phyloP scores from a whole-genome alignment of 1,140 invertebrate species.

The Brachystomella parvula region DNA sequence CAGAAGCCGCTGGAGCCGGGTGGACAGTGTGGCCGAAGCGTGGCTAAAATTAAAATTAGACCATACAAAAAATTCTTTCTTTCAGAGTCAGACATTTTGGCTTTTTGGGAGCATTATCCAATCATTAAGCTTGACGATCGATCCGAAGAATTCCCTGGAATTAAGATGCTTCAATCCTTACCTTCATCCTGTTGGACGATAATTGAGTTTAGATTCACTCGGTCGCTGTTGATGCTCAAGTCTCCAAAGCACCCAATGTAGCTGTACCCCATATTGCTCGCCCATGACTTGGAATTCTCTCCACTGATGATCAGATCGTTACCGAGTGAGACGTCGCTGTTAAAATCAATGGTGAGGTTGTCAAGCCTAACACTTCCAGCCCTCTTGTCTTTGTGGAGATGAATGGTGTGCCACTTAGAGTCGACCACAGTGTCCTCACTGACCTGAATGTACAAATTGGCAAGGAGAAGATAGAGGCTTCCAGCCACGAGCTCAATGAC shows the following conservation, averaged over 20 bases:
- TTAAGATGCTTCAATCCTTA: not conserved
- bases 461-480: constrained; percentile 81
- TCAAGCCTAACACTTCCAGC: constrained; percentile 85
- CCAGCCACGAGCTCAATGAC: constrained; percentile 89
- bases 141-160: constrained; percentile 46
- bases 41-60: constrained; percentile 50
- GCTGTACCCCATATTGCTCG: constrained; percentile 74
- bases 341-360: constrained; percentile 78
- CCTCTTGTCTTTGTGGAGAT: constrained; percentile 64
- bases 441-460: constrained; percentile 71
- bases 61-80: constrained; percentile 14
- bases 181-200: constrained; percentile 49
- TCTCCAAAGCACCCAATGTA: constrained; percentile 93
- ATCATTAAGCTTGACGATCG: too few relatives aligned
- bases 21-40: constrained; percentile 75
- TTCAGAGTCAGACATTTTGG: too few relatives aligned
- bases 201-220: constrained; percentile 4
- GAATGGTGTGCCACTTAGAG: constrained; percentile 82
- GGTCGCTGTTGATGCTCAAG: constrained; percentile 79
- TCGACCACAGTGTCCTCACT: constrained; percentile 77
- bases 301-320: constrained; percentile 1
- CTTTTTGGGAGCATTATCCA: too few relatives aligned
- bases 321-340: constrained; percentile 50
- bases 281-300: constrained; percentile 67
- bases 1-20: constrained; percentile 42